Conservation (phyloP, 30 jellyfish, hydroid and myxozoan genomes). For the Turritopsis dohrnii region DNA sequence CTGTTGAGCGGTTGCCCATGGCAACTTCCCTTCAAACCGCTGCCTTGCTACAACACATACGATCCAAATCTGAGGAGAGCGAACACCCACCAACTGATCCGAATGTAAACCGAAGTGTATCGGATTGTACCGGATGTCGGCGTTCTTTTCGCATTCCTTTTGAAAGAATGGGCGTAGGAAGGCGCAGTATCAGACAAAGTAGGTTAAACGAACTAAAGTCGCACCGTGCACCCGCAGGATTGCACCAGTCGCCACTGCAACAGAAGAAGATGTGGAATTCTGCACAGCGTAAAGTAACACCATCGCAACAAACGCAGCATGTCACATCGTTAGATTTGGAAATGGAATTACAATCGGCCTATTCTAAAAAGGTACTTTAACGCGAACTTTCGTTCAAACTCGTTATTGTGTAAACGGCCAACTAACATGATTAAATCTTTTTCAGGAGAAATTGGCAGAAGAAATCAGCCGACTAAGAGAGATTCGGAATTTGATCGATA, state of each 20-base stretch:
- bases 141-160: slow-evolving; percentile 35
- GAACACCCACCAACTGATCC: slow-evolving; percentile 30
- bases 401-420: too few species aligned
- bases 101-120: slow-evolving; percentile 57
- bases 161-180: slow-evolving; percentile 52
- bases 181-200: slow-evolving; percentile 37
- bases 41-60: slow-evolving; percentile 22
- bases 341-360: slow-evolving; percentile 89
- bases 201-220: slow-evolving; percentile 23
- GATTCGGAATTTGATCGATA: slow-evolving; percentile 57
- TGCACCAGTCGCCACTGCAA: not conserved
- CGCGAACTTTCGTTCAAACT: too few species aligned
- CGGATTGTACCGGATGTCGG: slow-evolving; percentile 87
- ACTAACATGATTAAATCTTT: too few species aligned
- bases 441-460: slow-evolving; percentile 74
- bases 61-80: slow-evolving; percentile 43
- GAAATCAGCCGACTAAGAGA: slow-evolving; percentile 88
- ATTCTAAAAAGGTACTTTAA: slow-evolving; percentile 85
- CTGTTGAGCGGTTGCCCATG: slow-evolving; percentile 34
- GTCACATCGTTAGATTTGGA: slow-evolving; percentile 73
- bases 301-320: not conserved
- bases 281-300: not conserved
- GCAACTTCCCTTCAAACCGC: not conserved
- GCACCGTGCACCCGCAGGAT: not conserved
- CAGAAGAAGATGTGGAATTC: not conserved